Evolutionary conservation across 2,797 vertebrate genomes (phyloP), one percentile per base, ranked within the genome.

Genomic region (Naso thynnoides): DNA sequence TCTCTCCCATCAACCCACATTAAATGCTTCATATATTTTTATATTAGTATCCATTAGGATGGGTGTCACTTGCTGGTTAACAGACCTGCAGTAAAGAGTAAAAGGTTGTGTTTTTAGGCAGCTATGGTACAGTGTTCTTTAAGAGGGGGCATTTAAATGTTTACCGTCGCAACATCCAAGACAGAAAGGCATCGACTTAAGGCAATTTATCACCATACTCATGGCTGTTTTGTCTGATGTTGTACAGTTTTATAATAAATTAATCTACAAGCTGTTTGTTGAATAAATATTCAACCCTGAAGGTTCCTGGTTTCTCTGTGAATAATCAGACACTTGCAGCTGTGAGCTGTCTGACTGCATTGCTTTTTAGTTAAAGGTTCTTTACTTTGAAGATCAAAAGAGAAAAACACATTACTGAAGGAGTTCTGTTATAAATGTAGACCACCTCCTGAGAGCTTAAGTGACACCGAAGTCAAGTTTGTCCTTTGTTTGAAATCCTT

Each of bases 101-200:
- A 38, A 33, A 47, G 3, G 0, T 44, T 13, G 49, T 48, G 5
- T 65, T 73, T 49, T 8, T 41, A 45, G 53, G 69, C 65, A 71
- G 72, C 72, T 76, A 11, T 18, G 38, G 10, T 27, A 41, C 2
- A 39, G 18, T 70, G 18, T 42, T 52, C 8, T 56, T 19, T 36
- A 1, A 67, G 9, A 31, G 16, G 16, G 7, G 1, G n/a, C 4
- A 19, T 49, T 66, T 23, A 26, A 53, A 44, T 55, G 24, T 68
- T 45, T 21, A 45, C 23, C 8, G 26, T 63, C 45, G 3, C 21
- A 13, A 57, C 55, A 8, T 3, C 29, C 31, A 6, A 33, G 56
- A 16, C 9, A 31, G 19, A 33, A 15, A 31, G 41, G n/a, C 23
- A 21, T 56, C 6, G 15, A 36, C 29, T 39, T 26, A 11, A 44